Conservation (phyloP, 2,113 vertebrate genomes). For the Zosterops japonicus region DNA sequence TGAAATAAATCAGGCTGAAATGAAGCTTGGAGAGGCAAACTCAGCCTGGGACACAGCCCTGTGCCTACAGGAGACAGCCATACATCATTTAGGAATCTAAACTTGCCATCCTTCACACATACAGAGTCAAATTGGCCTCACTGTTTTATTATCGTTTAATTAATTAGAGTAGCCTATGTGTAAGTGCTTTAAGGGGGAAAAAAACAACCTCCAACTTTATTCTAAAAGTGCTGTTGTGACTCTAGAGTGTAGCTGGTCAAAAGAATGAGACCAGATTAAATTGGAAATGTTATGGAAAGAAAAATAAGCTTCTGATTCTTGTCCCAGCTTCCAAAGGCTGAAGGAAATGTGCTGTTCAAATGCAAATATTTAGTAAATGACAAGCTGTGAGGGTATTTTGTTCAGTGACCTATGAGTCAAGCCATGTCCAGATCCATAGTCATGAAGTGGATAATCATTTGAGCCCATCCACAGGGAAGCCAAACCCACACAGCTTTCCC, state of each 20-base stretch:
- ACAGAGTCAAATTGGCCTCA: not conserved
- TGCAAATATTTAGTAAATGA: not conserved
- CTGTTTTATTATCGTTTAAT: not conserved
- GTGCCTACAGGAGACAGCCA: not conserved
- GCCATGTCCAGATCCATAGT: not conserved
- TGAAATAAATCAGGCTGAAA: slow-evolving; percentile 14
- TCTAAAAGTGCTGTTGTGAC: not conserved
- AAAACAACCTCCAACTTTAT: not conserved
- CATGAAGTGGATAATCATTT: not conserved
- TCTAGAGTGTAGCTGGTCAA: not conserved
- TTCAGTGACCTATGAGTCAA: not conserved
- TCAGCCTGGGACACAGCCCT: not conserved
- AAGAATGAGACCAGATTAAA: not conserved
- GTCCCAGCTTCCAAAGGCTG: not conserved
- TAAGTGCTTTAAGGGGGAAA: not conserved
- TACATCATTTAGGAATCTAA: not conserved
- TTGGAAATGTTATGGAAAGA: not conserved
- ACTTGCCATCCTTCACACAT: not conserved
- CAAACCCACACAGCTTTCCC: not conserved
- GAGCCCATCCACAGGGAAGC: not conserved
- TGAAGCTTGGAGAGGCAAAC: not conserved
- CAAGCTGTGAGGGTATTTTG: not conserved
- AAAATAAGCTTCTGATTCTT: not conserved
- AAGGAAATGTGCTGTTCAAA: not conserved
- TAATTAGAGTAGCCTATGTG: not conserved